phyloP scores from a whole-genome alignment of 1,140 invertebrate species.

The Streblospio benedicti region DNA sequence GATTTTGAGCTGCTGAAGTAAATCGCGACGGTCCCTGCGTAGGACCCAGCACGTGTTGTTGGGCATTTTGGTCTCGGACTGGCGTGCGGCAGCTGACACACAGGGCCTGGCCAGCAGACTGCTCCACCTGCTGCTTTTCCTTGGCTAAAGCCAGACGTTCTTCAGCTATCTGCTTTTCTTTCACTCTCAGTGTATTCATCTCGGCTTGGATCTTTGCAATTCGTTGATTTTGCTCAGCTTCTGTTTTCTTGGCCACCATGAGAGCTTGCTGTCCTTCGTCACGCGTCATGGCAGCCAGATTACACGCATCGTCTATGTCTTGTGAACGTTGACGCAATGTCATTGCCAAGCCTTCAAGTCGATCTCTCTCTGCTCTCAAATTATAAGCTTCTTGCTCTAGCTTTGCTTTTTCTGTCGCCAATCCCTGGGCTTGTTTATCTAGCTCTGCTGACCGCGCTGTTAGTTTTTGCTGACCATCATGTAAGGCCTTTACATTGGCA shows the following conservation, averaged over 20 bases:
- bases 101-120: constrained; percentile 28
- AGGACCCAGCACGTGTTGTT: too few relatives aligned
- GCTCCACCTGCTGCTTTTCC: constrained; percentile 38
- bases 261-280: constrained; percentile 30
- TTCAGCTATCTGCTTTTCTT: constrained; percentile 38
- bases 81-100: constrained; percentile 38
- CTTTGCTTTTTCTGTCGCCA: constrained; percentile 31
- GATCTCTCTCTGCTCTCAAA: constrained; percentile 32
- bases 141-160: constrained; percentile 37
- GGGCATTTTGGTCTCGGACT: constrained; percentile 10
- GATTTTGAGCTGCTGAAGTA: not conserved
- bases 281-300: constrained; percentile 28
- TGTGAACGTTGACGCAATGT: constrained; percentile 23
- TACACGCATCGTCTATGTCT: not conserved
- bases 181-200: constrained; percentile 26
- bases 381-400: constrained; percentile 32
- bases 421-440: constrained; percentile 21
- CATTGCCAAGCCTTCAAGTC: constrained; percentile 34
- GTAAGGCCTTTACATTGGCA: constrained; percentile 30
- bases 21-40: too few relatives aligned
- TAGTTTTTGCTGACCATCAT: constrained; percentile 38
- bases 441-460: too few relatives aligned
- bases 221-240: constrained; percentile 29
- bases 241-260: constrained; percentile 19
- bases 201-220: constrained; percentile 28